Base-by-base conservation (phyloP, 64 coral and sea anemone genomes). In the Hydrozoanthus tunicans region DNA sequence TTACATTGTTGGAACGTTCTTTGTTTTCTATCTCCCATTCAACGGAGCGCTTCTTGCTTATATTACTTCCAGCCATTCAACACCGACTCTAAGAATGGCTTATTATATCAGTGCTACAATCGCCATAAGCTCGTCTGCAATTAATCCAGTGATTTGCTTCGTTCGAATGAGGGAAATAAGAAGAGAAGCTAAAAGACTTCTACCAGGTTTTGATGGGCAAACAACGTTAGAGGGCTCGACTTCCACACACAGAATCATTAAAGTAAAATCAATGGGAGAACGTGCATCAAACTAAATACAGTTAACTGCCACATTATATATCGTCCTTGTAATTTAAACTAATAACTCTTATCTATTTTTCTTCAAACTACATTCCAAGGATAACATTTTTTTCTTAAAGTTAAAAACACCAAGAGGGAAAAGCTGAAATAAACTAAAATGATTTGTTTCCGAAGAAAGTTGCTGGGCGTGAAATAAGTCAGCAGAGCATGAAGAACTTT, bases 121-220 rank as follows among this genome's bases (percentile, higher is more conserved):
- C 6, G 79, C 79, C n/a, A 81, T 81, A 13, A 81, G 79, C 24
- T 81, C 79, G 12, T 61, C 79, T 23, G 79, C 79, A 3, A 58
- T 81, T 8, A 81, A 81, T 81, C 79, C 79, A 5, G 5, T 81
- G 8, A 81, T 81, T 26, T 81, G 79, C n/a, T 81, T 9, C 24
- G 56, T 26, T 81, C 79, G 79, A 7, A 81, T 81, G 79, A n/a
- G 58, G 79, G 79, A 81, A 11, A 5, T 81, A 81, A 17, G 79
- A 24, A 81, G 12, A 62, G 56, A n/a, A 59, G 20, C 61, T 24
- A 60, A 7, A 24, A 26, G 79, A 8, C 7, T 32, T 62, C 20
- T 81, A 24, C 79, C 79, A 62, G 8, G 20, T 15, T 26, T 81
- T 26, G 9, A 25, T 26, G 56, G 25, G 6, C 56, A 25, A 12